Conservation (phyloP, 2,888 invertebrate genomes). For the Sphecodes monilicornis region DNA sequence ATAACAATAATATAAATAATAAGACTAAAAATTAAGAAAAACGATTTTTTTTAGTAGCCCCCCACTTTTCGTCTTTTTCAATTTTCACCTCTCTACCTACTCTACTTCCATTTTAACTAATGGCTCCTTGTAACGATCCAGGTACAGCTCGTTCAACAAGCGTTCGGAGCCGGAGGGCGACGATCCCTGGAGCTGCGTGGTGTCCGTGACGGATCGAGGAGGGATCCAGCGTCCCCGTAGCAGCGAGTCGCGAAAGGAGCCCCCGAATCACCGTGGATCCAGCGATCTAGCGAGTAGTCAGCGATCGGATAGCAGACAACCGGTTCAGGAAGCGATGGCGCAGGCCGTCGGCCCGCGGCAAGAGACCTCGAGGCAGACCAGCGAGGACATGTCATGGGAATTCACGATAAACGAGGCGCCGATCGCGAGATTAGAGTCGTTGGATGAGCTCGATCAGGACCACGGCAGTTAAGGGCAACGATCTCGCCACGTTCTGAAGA, state of each 20-base stretch:
- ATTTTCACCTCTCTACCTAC: background rate
- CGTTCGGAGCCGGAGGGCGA: constrained; percentile 81
- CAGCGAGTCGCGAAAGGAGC: constrained; percentile 78
- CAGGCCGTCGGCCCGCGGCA: constrained; percentile 69
- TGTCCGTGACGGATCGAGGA: constrained; percentile 72
- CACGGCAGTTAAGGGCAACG: constrained; percentile 79
- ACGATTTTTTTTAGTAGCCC: no score
- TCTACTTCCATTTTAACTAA: no score
- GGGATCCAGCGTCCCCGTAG: constrained; percentile 75
- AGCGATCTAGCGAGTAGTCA: constrained; percentile 45
- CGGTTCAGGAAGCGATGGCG: constrained; percentile 40
- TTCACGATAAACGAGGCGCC: constrained; percentile 85
- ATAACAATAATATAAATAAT: no score
- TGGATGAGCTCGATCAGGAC: constrained; percentile 88
- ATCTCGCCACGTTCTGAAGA: constrained; percentile 32
- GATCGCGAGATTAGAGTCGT: constrained; percentile 88
- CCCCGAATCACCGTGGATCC: constrained; percentile 66
- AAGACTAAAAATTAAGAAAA: no score
- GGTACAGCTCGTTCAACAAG: constrained; percentile 83
- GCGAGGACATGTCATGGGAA: constrained; percentile 83
- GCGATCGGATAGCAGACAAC: constrained; percentile 61
- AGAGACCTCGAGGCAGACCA: constrained; percentile 79
- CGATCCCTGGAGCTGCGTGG: constrained; percentile 81
- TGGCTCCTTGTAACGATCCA: constrained; percentile 35
- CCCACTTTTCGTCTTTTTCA: no score